phyloP scores from a whole-genome alignment of 2,888 invertebrate species.

The Miltochrista miniata region DNA sequence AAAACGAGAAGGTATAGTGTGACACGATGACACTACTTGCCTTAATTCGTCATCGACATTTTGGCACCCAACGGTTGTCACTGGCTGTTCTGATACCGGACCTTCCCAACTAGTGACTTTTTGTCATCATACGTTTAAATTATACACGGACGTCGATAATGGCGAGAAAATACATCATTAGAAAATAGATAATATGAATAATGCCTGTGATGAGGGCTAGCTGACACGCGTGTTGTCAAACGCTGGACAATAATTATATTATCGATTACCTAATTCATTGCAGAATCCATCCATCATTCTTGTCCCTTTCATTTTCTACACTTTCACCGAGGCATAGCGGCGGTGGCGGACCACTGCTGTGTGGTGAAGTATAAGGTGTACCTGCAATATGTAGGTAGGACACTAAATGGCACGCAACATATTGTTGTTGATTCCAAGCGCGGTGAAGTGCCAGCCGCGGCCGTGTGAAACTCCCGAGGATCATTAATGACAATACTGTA shows the following conservation, averaged over 20 bases:
- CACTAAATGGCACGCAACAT: slow-evolving; percentile 23
- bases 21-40: too few species aligned
- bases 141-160: too few species aligned
- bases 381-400: background rate
- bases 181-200: too few species aligned
- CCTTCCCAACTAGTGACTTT: too few species aligned
- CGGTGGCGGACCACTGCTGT: slow-evolving; percentile 30
- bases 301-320: slow-evolving; percentile 40
- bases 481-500: slow-evolving; percentile 1
- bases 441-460: background rate
- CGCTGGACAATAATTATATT: slow-evolving; percentile 2
- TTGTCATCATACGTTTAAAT: too few species aligned
- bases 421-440: slow-evolving; percentile 4
- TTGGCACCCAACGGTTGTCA: too few species aligned
- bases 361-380: slow-evolving; percentile 5
- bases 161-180: too few species aligned
- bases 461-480: background rate
- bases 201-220: background rate
- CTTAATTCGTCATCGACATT: too few species aligned
- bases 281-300: slow-evolving; percentile 32
- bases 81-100: too few species aligned
- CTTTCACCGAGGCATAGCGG: slow-evolving; percentile 44
- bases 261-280: slow-evolving; percentile 7
- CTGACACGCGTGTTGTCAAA: background rate
- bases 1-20: too few species aligned